phyloP scores from a whole-genome alignment of 2,888 invertebrate genomes.

The Parnassius mnemosyne region DNA sequence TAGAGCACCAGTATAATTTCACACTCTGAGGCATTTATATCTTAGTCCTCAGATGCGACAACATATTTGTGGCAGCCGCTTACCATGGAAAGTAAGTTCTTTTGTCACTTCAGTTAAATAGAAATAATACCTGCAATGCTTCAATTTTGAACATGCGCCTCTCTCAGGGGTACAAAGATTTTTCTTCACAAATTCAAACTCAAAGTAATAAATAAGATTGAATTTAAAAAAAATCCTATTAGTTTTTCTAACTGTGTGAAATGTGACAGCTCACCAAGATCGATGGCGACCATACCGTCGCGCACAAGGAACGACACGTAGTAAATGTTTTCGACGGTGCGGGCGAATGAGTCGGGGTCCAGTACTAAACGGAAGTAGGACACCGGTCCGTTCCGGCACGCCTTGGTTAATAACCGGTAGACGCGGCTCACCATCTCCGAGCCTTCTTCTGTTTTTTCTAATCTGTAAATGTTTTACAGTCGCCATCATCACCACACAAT shows the following conservation, averaged over 20 bases:
- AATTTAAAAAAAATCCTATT: background rate
- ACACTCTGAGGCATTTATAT: too few species aligned
- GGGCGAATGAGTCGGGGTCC: constrained; percentile 80
- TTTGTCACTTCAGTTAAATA: too few species aligned
- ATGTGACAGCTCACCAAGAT: constrained; percentile 57
- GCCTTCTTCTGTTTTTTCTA: constrained; percentile 77
- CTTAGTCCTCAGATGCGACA: too few species aligned
- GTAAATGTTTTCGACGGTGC: constrained; percentile 83
- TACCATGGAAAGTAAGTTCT: too few species aligned
- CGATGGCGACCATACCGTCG: constrained; percentile 76
- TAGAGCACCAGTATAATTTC: too few species aligned
- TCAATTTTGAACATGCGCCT: too few species aligned
- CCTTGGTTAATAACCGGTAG: constrained; percentile 62
- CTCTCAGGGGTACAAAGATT: too few species aligned
- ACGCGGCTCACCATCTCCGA: constrained; percentile 79
- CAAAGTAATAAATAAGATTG: background rate
- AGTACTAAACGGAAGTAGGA: constrained; percentile 81
- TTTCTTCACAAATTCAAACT: too few species aligned
- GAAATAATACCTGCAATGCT: too few species aligned
- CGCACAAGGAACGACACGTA: constrained; percentile 82
- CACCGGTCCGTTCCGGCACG: constrained; percentile 63
- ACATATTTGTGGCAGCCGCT: too few species aligned
- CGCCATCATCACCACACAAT: too few species aligned
- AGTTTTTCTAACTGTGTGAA: background rate
- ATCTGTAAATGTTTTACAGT: constrained; percentile 36